Conservation (phyloP, 2,888 invertebrate genomes). For the Cerastis leucographa region DNA sequence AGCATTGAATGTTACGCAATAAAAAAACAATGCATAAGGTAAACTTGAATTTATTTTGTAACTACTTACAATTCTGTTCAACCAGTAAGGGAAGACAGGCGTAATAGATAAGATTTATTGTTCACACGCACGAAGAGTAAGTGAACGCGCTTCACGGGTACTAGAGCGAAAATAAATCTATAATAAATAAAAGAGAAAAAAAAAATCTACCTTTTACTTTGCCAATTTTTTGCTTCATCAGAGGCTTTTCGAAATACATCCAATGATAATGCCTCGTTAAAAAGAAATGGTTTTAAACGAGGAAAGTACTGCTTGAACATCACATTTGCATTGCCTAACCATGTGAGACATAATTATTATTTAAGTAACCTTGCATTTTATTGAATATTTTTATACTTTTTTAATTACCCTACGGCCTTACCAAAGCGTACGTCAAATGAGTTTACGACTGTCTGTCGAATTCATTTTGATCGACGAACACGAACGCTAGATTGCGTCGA, state of each 20-base stretch:
- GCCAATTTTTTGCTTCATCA: not conserved
- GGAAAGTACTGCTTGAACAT: not conserved
- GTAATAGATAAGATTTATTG: slow-evolving; percentile 47
- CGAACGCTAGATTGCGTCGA: not conserved
- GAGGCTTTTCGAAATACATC: not conserved
- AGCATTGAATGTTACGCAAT: not conserved
- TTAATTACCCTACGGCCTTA: not conserved
- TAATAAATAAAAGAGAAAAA: slow-evolving; percentile 9
- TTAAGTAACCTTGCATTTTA: not conserved
- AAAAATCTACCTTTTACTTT: not conserved
- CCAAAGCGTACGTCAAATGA: not conserved
- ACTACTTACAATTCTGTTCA: slow-evolving; percentile 42
- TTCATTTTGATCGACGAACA: not conserved
- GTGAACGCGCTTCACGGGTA: slow-evolving; percentile 21
- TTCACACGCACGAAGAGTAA: slow-evolving; percentile 39
- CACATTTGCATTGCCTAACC: not conserved
- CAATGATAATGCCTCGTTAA: not conserved
- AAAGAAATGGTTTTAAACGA: not conserved
- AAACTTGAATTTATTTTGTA: not conserved
- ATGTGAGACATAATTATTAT: not conserved
- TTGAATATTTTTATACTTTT: not conserved
- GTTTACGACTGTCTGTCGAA: not conserved
- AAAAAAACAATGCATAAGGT: not conserved
- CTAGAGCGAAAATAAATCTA: slow-evolving; percentile 14
- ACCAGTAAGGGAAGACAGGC: slow-evolving; percentile 36